Evolutionary conservation across 2,113 vertebrate genomes (phyloP).

Genomic region (Struthio camelus): DNA sequence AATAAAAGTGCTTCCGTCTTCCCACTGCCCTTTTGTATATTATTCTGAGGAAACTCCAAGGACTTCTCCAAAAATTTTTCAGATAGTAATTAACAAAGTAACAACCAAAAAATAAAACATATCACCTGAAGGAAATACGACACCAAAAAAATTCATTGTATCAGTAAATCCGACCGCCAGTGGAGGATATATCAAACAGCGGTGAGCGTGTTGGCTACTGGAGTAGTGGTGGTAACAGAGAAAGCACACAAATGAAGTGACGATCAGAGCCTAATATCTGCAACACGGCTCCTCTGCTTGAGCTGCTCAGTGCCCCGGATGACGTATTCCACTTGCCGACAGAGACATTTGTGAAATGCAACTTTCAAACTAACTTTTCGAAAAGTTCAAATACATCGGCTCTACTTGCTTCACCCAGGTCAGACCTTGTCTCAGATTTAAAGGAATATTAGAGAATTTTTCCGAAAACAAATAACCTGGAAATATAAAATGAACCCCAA

Average conservation of each 20-base stretch:
- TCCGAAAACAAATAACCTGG: background rate
- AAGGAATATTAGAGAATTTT: background rate
- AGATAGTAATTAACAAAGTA: background rate
- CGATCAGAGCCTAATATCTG: background rate
- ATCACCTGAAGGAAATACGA: fast-evolving
- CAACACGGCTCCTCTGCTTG: background rate
- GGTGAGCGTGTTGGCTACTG: background rate
- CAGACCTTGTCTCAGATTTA: background rate
- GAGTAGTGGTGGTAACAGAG: background rate
- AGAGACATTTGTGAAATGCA: background rate
- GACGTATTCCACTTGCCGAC: background rate
- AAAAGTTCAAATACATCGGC: background rate
- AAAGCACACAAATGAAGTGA: background rate
- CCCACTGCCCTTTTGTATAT: background rate
- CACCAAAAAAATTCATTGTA: background rate
- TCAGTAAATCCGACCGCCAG: background rate
- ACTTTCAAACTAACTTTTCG: background rate
- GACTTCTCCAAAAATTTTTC: background rate
- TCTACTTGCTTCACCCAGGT: background rate
- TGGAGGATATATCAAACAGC: background rate
- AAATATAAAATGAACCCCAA: background rate
- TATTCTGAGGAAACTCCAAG: background rate
- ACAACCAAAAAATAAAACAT: background rate
- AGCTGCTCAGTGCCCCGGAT: background rate
- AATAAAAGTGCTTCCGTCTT: background rate